A percentile compares a stretch with the other conserved stretches of the same genome.
phyloP scores from a whole-genome alignment of 2,797 vertebrate species.

The Heterohyrax brucei region DNA sequence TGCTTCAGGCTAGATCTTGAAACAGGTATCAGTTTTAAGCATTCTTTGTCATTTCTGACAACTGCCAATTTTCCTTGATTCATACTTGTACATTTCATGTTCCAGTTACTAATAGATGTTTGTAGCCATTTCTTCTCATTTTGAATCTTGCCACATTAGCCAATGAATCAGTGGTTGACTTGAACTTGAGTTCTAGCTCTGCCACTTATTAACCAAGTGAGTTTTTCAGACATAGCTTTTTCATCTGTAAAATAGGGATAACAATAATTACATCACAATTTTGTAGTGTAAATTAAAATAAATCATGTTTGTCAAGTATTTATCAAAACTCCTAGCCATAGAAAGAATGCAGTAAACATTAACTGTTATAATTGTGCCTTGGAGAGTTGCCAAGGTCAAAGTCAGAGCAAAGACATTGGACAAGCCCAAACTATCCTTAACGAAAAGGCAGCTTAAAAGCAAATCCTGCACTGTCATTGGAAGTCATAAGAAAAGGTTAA shows the following conservation, averaged over 20 bases:
- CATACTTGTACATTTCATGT: neutral
- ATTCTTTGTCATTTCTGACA: neutral
- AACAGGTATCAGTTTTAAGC: neutral
- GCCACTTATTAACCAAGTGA: neutral
- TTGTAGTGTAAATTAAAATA: neutral
- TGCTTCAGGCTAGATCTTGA: neutral
- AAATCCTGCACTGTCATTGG: neutral
- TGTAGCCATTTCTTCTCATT: neutral
- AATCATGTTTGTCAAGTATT: constrained; percentile 5
- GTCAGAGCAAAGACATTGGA: neutral
- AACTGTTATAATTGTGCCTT: neutral
- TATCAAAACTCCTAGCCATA: constrained; percentile 9
- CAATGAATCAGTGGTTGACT: neutral
- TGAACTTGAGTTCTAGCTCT: constrained; percentile 30
- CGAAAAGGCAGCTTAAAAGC: constrained; percentile 46
- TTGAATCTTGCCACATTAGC: neutral
- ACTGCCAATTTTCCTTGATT: neutral
- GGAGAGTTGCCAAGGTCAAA: constrained; percentile 10
- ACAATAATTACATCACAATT: constrained; percentile 1
- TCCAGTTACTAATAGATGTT: neutral
- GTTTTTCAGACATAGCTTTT: neutral
- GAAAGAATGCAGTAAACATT: neutral
- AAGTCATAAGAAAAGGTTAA: neutral
- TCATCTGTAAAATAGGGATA: neutral
- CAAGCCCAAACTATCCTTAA: constrained; percentile 1